Conservation (phyloP, 2,888 invertebrate genomes). For the Ryuthela nishihirai region DNA sequence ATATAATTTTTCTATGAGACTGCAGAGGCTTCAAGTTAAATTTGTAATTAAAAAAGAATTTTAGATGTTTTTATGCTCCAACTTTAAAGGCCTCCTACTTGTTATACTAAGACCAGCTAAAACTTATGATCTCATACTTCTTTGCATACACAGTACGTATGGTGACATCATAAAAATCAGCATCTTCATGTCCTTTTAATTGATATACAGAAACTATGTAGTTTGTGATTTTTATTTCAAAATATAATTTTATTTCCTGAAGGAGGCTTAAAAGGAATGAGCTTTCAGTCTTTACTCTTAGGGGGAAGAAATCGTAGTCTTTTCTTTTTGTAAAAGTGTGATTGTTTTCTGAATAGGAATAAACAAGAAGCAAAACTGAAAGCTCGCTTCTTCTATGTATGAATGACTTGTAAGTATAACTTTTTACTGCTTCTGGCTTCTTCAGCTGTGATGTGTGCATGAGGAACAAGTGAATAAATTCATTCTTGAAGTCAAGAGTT, state of each 20-base stretch:
- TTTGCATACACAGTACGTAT: too few relatives aligned
- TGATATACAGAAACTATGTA: too few relatives aligned
- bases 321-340: too few relatives aligned
- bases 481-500: slow-evolving; percentile 36
- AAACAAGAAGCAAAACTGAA: slow-evolving; percentile 23
- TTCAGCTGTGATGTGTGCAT: slow-evolving; percentile 37
- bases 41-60: slow-evolving; percentile 36
- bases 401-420: slow-evolving; percentile 18
- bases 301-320: too few relatives aligned
- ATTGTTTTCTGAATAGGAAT: neutral
- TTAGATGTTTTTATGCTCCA: slow-evolving; percentile 32
- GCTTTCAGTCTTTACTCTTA: too few relatives aligned
- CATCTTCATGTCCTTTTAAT: too few relatives aligned
- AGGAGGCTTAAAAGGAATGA: too few relatives aligned
- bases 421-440: slow-evolving; percentile 35
- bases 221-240: too few relatives aligned
- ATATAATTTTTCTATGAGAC: slow-evolving; percentile 36
- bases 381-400: slow-evolving; percentile 8
- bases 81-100: slow-evolving; percentile 30
- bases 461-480: slow-evolving; percentile 26
- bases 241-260: too few relatives aligned
- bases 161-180: too few relatives aligned
- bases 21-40: slow-evolving; percentile 26
- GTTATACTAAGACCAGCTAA: too few relatives aligned
- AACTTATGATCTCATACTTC: too few relatives aligned